These are phyloP conservation scores for Maconellicoccus hirsutus DNA, from an alignment of 1,140 invertebrate genomes.

Conservation along the genomic window DNA sequence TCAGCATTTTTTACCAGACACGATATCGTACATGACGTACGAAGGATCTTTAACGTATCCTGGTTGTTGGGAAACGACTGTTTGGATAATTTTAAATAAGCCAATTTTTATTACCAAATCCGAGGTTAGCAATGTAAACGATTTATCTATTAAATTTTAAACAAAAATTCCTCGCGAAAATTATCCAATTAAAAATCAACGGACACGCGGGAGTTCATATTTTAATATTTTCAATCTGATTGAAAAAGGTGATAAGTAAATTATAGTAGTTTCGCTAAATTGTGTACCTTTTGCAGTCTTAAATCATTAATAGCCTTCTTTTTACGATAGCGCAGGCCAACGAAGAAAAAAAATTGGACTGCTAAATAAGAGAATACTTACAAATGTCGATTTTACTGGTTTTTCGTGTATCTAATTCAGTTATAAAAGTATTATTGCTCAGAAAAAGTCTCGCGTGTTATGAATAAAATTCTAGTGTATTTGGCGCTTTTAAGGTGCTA, in stretches of 20 bases:
- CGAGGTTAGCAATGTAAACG: slow-evolving; percentile 47
- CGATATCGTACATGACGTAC: slow-evolving; percentile 90
- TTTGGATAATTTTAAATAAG: slow-evolving; percentile 92
- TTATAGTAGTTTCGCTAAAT: too few relatives aligned
- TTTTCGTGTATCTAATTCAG: slow-evolving; percentile 4
- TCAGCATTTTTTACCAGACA: slow-evolving; percentile 69
- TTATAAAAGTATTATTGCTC: slow-evolving; percentile 2
- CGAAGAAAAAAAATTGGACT: neutral
- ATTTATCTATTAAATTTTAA: neutral
- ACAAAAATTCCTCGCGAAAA: neutral
- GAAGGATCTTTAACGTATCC: slow-evolving; percentile 95
- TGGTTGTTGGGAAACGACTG: slow-evolving; percentile 81
- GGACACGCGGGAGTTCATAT: neutral
- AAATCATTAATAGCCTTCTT: neutral
- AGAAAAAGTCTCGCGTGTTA: neutral
- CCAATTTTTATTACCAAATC: slow-evolving; percentile 89
- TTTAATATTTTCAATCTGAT: neutral
- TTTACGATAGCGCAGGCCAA: neutral
- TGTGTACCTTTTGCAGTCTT: neutral
- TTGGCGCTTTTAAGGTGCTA: neutral
- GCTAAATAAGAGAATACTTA: neutral
- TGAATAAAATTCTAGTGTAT: neutral
- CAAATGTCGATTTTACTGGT: neutral
- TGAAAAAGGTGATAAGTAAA: too few relatives aligned
- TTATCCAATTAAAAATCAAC: neutral